Evolutionary conservation across 2,113 vertebrate species (phyloP).

Genomic region (Clarias magur): DNA sequence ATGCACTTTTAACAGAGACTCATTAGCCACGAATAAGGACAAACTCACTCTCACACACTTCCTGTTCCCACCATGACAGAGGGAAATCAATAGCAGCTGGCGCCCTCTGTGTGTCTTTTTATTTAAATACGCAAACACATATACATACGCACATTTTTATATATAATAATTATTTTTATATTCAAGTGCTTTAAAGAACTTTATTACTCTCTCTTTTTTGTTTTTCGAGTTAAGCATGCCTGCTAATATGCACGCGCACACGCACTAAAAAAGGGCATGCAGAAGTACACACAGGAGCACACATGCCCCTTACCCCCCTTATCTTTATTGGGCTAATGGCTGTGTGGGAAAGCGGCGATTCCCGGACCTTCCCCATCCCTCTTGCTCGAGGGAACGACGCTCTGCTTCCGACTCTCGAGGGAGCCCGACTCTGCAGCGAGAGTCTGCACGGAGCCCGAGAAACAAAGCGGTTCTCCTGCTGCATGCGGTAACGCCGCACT

Average conservation of each 20-base stretch:
- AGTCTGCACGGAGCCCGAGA: background rate
- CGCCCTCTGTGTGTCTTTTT: background rate
- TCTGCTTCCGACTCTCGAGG: conserved; percentile 14
- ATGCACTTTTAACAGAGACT: too few relatives aligned
- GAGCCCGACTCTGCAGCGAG: conserved; percentile 3
- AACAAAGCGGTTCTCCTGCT: background rate
- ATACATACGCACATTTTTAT: too few relatives aligned
- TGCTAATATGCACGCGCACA: background rate
- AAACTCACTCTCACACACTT: conserved; percentile 35
- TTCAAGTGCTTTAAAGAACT: too few relatives aligned
- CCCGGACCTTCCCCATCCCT: conserved; percentile 66
- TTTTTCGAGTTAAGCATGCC: background rate
- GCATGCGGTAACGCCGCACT: background rate
- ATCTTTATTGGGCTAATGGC: conserved; percentile 66
- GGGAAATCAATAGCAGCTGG: conserved; percentile 43
- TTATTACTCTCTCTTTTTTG: too few relatives aligned
- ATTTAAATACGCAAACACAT: background rate
- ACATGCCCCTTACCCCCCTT: conserved; percentile 34
- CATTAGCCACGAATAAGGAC: too few relatives aligned
- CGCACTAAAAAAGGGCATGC: conserved; percentile 9
- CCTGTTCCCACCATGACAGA: conserved; percentile 41
- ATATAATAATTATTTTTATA: too few relatives aligned
- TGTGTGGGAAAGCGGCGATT: conserved; percentile 68
- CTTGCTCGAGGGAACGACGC: conserved; percentile 22
- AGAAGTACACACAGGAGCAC: conserved; percentile 46